Evolutionary conservation across 2,113 vertebrate species (phyloP).

Genomic region (Thryonomys swinderianus): DNA sequence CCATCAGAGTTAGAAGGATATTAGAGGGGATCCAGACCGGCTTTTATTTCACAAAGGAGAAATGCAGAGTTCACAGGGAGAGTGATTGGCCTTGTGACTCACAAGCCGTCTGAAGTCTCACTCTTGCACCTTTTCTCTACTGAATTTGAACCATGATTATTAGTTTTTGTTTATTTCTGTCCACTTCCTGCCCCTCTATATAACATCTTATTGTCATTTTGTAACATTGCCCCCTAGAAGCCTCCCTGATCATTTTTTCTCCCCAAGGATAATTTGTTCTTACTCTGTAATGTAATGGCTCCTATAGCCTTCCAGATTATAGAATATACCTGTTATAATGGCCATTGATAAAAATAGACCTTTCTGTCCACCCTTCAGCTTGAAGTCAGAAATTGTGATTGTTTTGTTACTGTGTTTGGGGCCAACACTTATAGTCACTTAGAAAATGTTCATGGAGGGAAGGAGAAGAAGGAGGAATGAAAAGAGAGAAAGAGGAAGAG

Average conservation of each 20-base stretch:
- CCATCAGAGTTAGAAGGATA: background rate
- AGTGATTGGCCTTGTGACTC: background rate
- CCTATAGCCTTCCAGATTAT: background rate
- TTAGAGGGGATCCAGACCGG: background rate
- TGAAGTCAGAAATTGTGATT: background rate
- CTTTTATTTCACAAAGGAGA: background rate
- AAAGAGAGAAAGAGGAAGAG: background rate
- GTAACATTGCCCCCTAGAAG: background rate
- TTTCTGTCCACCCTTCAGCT: background rate
- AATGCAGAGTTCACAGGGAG: background rate
- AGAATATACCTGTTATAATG: background rate
- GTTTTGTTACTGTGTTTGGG: background rate
- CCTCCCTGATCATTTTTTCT: background rate
- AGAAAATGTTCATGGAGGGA: background rate
- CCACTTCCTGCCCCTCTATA: background rate
- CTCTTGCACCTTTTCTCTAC: background rate
- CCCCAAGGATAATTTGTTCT: background rate
- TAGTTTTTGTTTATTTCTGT: background rate
- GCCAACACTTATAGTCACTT: background rate
- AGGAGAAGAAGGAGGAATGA: too few species aligned
- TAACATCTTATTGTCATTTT: background rate
- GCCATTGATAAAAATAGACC: too few species aligned
- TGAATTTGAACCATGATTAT: background rate
- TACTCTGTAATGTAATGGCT: fast-evolving
- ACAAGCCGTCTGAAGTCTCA: background rate